Percentiles rank a stretch among this genome's conserved stretches.
Evolutionary conservation across 2,113 vertebrate species (phyloP).

Genomic region (Lutjanus erythropterus): DNA sequence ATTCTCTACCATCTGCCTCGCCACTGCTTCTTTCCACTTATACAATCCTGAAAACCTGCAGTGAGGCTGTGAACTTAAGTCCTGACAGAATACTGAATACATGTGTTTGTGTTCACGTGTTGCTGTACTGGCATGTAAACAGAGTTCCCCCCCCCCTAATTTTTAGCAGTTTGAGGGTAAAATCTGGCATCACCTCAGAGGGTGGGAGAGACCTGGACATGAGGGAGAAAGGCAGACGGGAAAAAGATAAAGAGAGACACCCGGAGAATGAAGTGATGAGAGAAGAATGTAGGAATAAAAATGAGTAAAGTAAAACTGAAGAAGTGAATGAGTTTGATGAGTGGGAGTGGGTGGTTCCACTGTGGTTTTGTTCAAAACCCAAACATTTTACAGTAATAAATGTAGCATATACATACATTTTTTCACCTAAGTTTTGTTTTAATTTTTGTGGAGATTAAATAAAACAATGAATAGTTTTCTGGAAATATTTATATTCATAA

Average conservation of each 20-base stretch:
- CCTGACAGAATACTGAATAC: neutral
- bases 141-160: conserved; percentile 1
- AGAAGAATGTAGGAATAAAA: too few relatives aligned
- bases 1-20: neutral
- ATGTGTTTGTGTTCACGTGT: neutral
- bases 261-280: neutral
- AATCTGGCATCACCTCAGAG: conserved; percentile 2
- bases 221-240: conserved; percentile 2
- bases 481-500: too few relatives aligned
- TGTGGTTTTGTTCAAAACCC: too few relatives aligned
- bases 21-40: neutral
- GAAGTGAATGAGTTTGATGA: neutral
- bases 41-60: neutral
- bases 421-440: too few relatives aligned
- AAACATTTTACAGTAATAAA: too few relatives aligned
- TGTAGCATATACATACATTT: too few relatives aligned
- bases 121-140: conserved; percentile 2
- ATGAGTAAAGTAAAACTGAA: too few relatives aligned
- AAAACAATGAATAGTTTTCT: too few relatives aligned
- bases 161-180: conserved; percentile 4
- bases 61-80: neutral
- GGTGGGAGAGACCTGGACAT: neutral
- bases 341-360: neutral
- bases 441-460: too few relatives aligned
- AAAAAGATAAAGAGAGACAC: conserved; percentile 3